Percentiles rank a stretch among this genome's conserved stretches.
phyloP scores from a whole-genome alignment of 2,113 vertebrate genomes.

The Andinoacara biseriatus region DNA sequence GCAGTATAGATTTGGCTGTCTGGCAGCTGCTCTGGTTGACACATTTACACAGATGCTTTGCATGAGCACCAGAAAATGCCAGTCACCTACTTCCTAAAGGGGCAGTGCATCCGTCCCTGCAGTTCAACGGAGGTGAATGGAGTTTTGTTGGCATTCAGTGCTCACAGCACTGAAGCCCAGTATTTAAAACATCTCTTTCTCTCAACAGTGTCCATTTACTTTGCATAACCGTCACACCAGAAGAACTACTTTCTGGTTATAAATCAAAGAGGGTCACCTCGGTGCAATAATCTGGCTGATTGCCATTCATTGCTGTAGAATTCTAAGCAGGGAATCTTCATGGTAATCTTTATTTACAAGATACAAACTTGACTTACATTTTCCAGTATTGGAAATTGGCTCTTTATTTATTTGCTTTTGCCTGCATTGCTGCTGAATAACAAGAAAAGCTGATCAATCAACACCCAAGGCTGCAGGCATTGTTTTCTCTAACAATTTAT shows the following conservation, averaged over 20 bases:
- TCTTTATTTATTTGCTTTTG: background rate
- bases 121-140: background rate
- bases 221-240: no score
- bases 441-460: background rate
- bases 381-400: background rate
- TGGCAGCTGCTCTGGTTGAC: conserved; percentile 39
- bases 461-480: no score
- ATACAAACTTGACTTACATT: background rate
- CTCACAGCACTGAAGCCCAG: no score
- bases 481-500: background rate
- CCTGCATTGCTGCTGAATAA: background rate
- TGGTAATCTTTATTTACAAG: background rate
- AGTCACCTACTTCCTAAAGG: background rate
- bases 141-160: no score
- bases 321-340: background rate
- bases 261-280: background rate
- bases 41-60: conserved; percentile 25
- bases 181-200: background rate
- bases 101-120: background rate
- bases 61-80: background rate
- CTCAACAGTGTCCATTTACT: no score
- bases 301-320: background rate
- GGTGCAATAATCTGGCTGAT: background rate
- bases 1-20: conserved; percentile 51
- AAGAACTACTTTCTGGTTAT: background rate